Evolutionary conservation across 2,888 invertebrate species (phyloP), one percentile per base, ranked within the genome.

Genomic region (Caenorhabditis wallacei): DNA sequence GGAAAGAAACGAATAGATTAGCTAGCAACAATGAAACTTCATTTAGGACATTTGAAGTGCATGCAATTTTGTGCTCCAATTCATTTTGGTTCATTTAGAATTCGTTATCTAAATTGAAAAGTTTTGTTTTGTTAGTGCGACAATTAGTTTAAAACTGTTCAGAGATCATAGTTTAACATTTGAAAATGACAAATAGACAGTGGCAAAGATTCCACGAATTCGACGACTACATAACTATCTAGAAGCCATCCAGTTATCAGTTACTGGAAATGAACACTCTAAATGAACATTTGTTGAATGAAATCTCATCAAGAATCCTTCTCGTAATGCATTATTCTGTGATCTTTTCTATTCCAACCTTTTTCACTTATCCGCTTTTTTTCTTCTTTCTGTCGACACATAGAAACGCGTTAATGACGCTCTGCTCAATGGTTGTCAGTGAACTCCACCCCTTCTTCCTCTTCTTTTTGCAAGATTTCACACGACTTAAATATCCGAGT

Each of bases 361-460:
- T 70, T 54, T 46, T 71, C 35, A 35, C 46, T n/a, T 57, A 20
- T 40, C 51, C 26, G 26, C 22, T 24, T 40, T 56, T 37, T 40
- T 30, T 30, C 30, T 5, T 30, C 53, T 46, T 56, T 26, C 11
- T 11, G 16, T 24, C 53, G 16, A 35, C 16, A 56, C 70, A 59
- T 57, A 57, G 48, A 61, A 71, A 48, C 59, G 71, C 54, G 43
- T 63, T 72, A 63, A 54, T 63, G 72, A 72, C 63, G 63, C 40
- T 20, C 16, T 63, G 18, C 40, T 72, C 35, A 51, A 22, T 51
- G 64, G 48, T 51, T 51, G 51, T 35, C 54, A 24, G 35, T 16
- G 18, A 13, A 16, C 53, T 53, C 72, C 72, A 26, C 54, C 72
- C 63, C 46, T 40, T 35, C 35, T 35, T 35, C 35, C 10, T 40